A percentile compares a stretch with the other conserved stretches of the same genome.
Conservation (phyloP, 1,140 invertebrate species). For the Drosophila tsacasi region DNA sequence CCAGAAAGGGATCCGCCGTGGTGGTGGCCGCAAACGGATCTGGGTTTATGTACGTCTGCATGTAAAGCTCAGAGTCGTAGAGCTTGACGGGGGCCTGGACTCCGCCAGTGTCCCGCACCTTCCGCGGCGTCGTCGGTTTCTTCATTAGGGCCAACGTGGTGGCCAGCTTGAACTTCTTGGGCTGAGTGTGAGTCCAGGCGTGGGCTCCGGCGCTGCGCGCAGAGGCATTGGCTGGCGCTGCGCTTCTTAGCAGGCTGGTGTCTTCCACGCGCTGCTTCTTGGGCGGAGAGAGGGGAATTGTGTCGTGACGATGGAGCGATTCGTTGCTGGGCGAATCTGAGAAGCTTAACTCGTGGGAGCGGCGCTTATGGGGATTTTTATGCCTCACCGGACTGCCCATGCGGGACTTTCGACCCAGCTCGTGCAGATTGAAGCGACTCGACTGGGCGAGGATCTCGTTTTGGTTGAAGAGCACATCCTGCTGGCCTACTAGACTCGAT, state of each 20-base stretch:
- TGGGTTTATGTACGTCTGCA: slow-evolving; percentile 85
- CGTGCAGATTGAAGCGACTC: slow-evolving; percentile 81
- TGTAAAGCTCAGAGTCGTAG: slow-evolving; percentile 75
- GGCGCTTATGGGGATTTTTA: slow-evolving; percentile 56
- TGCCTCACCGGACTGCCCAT: slow-evolving; percentile 35
- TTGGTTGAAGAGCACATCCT: slow-evolving; percentile 75
- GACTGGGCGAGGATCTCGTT: slow-evolving; percentile 82
- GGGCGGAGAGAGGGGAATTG: slow-evolving; percentile 64
- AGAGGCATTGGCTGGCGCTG: slow-evolving; percentile 52
- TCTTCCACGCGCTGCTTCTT: slow-evolving; percentile 67
- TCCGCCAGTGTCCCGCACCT: slow-evolving; percentile 15
- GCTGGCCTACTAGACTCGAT: slow-evolving; percentile 57
- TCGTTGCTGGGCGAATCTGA: slow-evolving; percentile 74
- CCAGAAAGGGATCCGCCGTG: slow-evolving; percentile 89
- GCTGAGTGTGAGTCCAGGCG: slow-evolving; percentile 53
- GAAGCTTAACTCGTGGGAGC: slow-evolving; percentile 70
- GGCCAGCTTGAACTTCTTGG: slow-evolving; percentile 71
- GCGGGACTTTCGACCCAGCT: slow-evolving; percentile 59
- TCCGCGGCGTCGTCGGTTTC: slow-evolving; percentile 62
- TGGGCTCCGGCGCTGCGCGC: slow-evolving; percentile 39
- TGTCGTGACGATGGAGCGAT: slow-evolving; percentile 49
- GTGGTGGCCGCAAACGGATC: slow-evolving; percentile 88
- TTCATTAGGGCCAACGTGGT: slow-evolving; percentile 68
- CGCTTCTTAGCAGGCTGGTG: slow-evolving; percentile 8
- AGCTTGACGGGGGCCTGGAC: slow-evolving; percentile 54